Evolutionary conservation across 2,113 vertebrate genomes (phyloP).

Genomic region (Stercorarius parasiticus): DNA sequence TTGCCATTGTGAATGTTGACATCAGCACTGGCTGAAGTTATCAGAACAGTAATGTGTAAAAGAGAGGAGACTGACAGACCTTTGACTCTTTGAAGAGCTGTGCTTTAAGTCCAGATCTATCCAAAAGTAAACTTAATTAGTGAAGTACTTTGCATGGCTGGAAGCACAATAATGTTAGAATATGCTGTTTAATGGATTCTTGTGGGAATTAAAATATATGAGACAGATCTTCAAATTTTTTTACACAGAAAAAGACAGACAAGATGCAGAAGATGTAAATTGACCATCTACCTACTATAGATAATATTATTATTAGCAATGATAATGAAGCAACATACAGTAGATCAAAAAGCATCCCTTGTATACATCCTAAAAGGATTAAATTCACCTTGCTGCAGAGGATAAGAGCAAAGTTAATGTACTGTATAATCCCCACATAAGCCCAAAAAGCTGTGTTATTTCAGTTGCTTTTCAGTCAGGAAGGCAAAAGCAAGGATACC

Average conservation of each 20-base stretch:
- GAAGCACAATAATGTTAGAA: not conserved
- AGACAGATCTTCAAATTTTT: not conserved
- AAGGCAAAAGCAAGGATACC: not conserved
- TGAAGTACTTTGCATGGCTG: not conserved
- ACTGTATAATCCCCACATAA: not conserved
- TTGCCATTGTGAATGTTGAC: not conserved
- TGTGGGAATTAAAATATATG: not conserved
- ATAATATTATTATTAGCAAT: not conserved
- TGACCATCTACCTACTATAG: not conserved
- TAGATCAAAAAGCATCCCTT: not conserved
- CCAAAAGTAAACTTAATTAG: not conserved
- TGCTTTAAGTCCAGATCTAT: not conserved
- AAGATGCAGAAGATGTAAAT: not conserved
- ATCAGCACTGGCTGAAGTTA: not conserved
- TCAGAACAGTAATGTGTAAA: not conserved
- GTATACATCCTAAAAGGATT: not conserved
- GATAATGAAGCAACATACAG: not conserved
- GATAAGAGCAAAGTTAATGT: conserved; percentile 20
- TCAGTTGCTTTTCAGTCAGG: not conserved
- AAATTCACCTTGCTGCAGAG: conserved; percentile 22
- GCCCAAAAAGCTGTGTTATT: conserved; percentile 5
- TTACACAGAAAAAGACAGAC: not conserved
- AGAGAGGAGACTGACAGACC: not conserved
- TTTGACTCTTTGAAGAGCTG: not conserved
- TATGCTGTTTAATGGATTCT: not conserved